phyloP scores from a whole-genome alignment of 2,888 invertebrate genomes.

The Eupithecia vulgata region DNA sequence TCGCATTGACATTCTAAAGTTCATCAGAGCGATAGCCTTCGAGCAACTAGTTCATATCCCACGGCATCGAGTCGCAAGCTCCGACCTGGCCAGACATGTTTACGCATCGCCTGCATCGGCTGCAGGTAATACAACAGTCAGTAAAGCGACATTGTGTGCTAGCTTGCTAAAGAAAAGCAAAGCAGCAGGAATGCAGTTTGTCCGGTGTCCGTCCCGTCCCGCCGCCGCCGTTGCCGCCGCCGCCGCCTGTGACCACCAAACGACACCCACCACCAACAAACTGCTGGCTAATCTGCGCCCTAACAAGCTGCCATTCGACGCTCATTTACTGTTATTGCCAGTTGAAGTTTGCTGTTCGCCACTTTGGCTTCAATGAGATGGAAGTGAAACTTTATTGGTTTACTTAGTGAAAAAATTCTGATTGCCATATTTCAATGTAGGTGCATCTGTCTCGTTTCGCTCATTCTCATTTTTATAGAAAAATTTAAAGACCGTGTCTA shows the following conservation, averaged over 20 bases:
- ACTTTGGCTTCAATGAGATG: slow-evolving; percentile 1
- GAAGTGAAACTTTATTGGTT: background rate
- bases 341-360: slow-evolving; percentile 8
- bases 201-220: slow-evolving; percentile 42
- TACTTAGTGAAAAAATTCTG: background rate
- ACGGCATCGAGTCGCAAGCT: slow-evolving; percentile 21
- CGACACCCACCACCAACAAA: slow-evolving; percentile 26
- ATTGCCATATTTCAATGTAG: background rate
- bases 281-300: slow-evolving; percentile 19
- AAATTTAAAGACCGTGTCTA: background rate
- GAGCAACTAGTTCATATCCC: slow-evolving; percentile 20
- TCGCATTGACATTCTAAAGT: background rate
- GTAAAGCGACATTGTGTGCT: slow-evolving; percentile 6
- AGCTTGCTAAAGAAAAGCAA: slow-evolving; percentile 19
- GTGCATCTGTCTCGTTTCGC: background rate
- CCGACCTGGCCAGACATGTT: slow-evolving; percentile 23
- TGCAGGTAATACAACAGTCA: slow-evolving; percentile 18
- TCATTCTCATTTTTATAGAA: background rate
- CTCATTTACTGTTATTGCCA: slow-evolving; percentile 26
- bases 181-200: slow-evolving; percentile 50
- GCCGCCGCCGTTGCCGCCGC: slow-evolving; percentile 21
- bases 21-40: slow-evolving; percentile 8
- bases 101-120: slow-evolving; percentile 26
- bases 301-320: slow-evolving; percentile 11
- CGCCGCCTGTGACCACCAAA: slow-evolving; percentile 37